A percentile compares a stretch with the other conserved stretches of the same genome.
Conservation (phyloP, 2,113 vertebrate species). For the Amblyornis subalaris region DNA sequence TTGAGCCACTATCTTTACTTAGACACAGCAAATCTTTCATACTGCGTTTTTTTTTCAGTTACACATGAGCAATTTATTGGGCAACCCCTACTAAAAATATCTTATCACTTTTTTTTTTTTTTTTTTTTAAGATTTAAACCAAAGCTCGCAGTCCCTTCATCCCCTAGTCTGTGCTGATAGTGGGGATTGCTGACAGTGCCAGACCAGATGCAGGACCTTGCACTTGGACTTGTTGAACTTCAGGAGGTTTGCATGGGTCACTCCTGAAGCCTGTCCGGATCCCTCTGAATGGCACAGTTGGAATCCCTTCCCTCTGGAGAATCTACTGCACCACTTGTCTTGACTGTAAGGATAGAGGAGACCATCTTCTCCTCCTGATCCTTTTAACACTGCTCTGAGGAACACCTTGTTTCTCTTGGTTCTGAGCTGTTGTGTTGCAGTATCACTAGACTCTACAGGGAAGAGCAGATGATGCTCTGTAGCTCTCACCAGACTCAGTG, state of each 20-base stretch:
- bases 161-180: background rate
- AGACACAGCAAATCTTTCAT: background rate
- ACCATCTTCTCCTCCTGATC: background rate
- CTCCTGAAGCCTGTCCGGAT: background rate
- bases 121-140: background rate
- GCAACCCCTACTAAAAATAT: background rate
- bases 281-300: background rate
- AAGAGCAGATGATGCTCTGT: background rate
- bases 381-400: background rate
- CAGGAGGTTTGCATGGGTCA: background rate
- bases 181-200: background rate
- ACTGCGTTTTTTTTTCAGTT: background rate
- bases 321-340: background rate
- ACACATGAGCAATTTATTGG: background rate
- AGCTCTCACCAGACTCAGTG: background rate
- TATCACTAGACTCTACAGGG: background rate
- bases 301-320: background rate
- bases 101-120: background rate
- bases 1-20: background rate
- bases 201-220: background rate
- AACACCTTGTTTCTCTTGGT: background rate
- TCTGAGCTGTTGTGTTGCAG: no score
- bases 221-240: background rate
- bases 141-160: background rate
- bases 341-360: background rate